These are phyloP conservation scores for Eidolon dupreanum DNA, from an alignment of 2,797 vertebrate genomes.

Conservation along the genomic window DNA sequence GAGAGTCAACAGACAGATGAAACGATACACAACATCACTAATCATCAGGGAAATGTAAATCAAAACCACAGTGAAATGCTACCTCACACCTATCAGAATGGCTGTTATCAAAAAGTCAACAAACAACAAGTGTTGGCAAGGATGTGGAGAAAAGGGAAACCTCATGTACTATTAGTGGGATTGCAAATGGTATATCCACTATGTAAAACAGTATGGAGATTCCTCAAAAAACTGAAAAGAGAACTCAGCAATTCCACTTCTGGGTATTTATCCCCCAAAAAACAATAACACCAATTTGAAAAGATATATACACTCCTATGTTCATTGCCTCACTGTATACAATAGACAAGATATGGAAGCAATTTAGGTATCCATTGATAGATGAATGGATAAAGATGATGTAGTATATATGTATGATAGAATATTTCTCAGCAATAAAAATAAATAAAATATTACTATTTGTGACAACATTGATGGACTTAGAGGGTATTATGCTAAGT, in stretches of 20 bases:
- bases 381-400: neutral
- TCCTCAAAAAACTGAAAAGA: neutral
- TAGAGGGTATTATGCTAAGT: neutral
- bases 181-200: neutral
- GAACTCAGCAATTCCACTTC: neutral
- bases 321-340: neutral
- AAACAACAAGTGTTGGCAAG: neutral
- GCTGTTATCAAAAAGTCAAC: neutral
- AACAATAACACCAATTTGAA: neutral
- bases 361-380: neutral
- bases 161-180: neutral
- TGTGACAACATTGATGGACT: neutral
- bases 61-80: neutral
- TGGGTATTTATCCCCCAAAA: neutral
- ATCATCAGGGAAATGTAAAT: neutral
- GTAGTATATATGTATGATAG: neutral
- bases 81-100: neutral
- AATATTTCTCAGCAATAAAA: neutral
- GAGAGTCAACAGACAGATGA: neutral
- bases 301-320: neutral
- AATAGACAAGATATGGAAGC: neutral
- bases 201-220: neutral
- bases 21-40: neutral
- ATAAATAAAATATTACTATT: neutral
- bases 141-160: neutral